A percentile compares a stretch with the other conserved stretches of the same genome.
Evolutionary conservation across 2,888 invertebrate species (phyloP).

Genomic region (Mythimna impura): DNA sequence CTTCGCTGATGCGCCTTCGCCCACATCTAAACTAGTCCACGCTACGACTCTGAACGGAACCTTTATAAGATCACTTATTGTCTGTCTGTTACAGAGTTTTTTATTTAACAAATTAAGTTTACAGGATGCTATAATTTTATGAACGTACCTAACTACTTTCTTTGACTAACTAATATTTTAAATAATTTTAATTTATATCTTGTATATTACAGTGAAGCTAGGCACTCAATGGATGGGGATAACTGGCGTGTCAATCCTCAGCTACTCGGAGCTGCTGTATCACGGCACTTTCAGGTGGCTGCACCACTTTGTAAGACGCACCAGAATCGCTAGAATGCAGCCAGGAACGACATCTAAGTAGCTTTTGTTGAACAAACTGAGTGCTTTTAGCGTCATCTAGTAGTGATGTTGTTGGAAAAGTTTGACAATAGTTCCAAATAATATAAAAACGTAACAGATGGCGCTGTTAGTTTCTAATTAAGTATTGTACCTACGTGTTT

Average conservation of each 20-base stretch:
- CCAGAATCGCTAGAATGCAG: constrained; percentile 31
- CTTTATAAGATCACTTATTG: no score
- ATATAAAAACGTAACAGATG: constrained; percentile 18
- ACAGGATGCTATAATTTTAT: background rate
- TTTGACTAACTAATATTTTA: no score
- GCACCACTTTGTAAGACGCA: constrained; percentile 64
- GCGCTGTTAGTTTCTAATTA: constrained; percentile 2
- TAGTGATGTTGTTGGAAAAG: no score
- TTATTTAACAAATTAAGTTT: background rate
- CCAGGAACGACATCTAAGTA: constrained; percentile 40
- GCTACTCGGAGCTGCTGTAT: constrained; percentile 71
- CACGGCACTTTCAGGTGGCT: constrained; percentile 66
- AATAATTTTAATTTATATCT: background rate
- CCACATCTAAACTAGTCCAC: no score
- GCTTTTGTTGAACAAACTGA: background rate
- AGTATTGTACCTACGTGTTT: background rate
- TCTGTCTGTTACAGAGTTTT: no score
- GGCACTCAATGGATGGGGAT: constrained; percentile 68
- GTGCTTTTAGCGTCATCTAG: constrained; percentile 29
- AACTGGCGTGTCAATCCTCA: constrained; percentile 65
- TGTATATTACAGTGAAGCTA: constrained; percentile 51
- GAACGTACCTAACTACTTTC: background rate
- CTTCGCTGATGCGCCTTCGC: no score
- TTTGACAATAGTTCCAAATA: background rate
- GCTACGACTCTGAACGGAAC: no score